phyloP scores from a whole-genome alignment of 2,797 vertebrate species.

The Sebastiscus albofasciatus region DNA sequence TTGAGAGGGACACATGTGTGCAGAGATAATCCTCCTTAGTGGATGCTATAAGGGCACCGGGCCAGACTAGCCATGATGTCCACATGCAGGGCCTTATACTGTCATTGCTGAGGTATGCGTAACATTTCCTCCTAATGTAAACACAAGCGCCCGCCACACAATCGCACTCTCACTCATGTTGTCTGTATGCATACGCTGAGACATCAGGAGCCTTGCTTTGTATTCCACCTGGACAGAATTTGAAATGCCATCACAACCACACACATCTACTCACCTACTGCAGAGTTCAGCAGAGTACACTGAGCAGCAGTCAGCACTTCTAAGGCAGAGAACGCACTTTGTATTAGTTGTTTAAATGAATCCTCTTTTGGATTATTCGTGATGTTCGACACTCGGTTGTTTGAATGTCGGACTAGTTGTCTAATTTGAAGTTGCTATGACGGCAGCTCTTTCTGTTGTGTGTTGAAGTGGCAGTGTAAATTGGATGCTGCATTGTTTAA shows the following conservation, averaged over 20 bases:
- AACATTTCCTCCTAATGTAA: constrained; percentile 82
- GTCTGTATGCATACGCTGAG: constrained; percentile 7
- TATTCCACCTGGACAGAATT: neutral
- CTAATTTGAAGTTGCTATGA: neutral
- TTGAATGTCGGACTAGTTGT: neutral
- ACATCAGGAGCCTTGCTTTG: constrained; percentile 13
- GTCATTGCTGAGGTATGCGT: constrained; percentile 73
- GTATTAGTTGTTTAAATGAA: neutral
- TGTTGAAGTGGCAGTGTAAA: neutral
- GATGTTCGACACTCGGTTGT: neutral
- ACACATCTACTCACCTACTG: neutral
- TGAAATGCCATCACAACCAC: constrained; percentile 8
- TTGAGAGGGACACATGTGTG: constrained; percentile 11
- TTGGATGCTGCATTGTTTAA: constrained; percentile 18
- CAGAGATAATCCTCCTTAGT: constrained; percentile 36
- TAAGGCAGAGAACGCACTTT: neutral
- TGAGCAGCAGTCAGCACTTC: neutral
- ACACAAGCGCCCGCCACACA: constrained; percentile 61
- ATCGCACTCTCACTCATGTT: constrained; percentile 38
- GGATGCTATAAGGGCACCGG: constrained; percentile 16
- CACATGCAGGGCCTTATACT: constrained; percentile 27
- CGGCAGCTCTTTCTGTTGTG: neutral
- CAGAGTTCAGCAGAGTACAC: neutral
- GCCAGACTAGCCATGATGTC: constrained; percentile 46
- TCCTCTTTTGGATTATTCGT: neutral